phyloP scores from a whole-genome alignment of 2,113 vertebrate species.

The Lagopus muta region DNA sequence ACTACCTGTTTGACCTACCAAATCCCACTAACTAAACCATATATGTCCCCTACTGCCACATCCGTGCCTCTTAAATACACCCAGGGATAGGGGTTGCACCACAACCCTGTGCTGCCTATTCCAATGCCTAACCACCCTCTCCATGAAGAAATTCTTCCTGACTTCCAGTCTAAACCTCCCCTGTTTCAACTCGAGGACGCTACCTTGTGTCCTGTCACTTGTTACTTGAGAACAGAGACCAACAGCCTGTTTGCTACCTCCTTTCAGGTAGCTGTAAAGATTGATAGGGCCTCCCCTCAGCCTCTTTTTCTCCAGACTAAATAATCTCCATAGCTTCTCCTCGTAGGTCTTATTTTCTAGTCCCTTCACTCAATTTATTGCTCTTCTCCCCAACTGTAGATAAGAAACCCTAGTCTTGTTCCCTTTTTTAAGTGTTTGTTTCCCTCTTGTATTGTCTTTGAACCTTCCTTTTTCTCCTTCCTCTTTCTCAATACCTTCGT shows the following conservation, averaged over 20 bases:
- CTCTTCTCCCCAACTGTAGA: neutral
- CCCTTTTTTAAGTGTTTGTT: neutral
- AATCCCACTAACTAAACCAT: neutral
- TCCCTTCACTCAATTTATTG: neutral
- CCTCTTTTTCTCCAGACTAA: neutral
- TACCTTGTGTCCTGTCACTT: neutral
- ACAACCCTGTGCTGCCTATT: neutral
- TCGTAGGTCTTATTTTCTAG: neutral
- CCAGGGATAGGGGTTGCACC: neutral
- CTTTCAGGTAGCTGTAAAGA: neutral
- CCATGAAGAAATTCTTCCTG: neutral
- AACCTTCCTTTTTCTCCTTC: neutral
- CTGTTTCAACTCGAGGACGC: neutral
- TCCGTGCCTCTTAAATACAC: neutral
- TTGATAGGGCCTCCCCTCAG: neutral
- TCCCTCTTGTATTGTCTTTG: neutral
- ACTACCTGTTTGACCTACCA: neutral
- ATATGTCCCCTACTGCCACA: neutral
- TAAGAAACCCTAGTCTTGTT: neutral
- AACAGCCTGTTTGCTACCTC: neutral
- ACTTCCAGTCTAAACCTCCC: neutral
- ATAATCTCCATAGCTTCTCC: neutral
- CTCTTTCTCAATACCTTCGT: neutral
- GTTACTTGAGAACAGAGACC: neutral
- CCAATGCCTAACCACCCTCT: neutral